Conservation (phyloP, 2,113 vertebrate genomes). For the Ptychochromis oligacanthus region DNA sequence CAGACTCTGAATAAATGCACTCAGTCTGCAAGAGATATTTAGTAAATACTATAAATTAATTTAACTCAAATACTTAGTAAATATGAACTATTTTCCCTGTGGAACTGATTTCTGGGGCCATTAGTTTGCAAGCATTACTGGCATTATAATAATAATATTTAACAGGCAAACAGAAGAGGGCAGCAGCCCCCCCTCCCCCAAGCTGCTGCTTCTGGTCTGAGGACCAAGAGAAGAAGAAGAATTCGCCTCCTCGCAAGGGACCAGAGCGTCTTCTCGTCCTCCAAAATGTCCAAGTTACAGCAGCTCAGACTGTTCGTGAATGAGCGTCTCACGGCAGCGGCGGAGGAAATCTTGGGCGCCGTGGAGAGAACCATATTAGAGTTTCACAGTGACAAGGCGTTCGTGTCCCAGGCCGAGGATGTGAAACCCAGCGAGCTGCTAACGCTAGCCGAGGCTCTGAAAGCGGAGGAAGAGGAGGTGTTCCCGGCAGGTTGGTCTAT, state of each 20-base stretch:
- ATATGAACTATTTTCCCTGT: neutral
- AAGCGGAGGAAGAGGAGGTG: neutral
- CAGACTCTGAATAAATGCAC: neutral
- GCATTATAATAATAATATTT: neutral
- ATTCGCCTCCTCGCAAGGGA: neutral
- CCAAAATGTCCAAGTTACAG: slow-evolving; percentile 1
- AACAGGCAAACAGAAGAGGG: neutral
- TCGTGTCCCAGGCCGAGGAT: neutral
- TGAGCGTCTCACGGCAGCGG: slow-evolving; percentile 10
- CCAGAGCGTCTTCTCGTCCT: neutral
- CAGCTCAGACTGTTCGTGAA: slow-evolving; percentile 6
- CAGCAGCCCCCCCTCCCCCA: neutral
- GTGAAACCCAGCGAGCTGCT: neutral
- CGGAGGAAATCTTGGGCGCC: slow-evolving; percentile 16
- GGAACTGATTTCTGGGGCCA: neutral
- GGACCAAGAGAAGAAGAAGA: neutral
- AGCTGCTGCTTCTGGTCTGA: neutral
- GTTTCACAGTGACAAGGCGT: neutral
- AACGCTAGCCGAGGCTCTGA: neutral
- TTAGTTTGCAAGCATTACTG: neutral
- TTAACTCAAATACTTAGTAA: neutral
- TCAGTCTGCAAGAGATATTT: too few relatives aligned
- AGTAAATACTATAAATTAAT: neutral
- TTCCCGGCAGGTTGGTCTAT: slow-evolving; percentile 5
- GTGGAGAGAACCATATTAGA: slow-evolving; percentile 19